These are phyloP conservation scores for Heliconius cydno DNA, from an alignment of 2,888 invertebrate genomes.

Conservation along the genomic window DNA sequence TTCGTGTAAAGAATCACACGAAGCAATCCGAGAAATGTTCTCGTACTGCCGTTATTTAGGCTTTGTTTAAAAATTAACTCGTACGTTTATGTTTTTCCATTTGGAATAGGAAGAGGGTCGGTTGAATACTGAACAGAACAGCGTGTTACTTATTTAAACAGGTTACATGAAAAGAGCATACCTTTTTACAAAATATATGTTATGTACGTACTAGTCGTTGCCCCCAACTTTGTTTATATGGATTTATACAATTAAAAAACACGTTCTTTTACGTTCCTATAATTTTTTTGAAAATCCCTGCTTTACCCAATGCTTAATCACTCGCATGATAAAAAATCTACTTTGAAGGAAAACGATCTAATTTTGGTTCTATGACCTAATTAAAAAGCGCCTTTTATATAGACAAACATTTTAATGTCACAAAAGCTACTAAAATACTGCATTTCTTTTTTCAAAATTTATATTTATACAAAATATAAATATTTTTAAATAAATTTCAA, in stretches of 20 bases:
- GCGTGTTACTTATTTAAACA: slow-evolving; percentile 3
- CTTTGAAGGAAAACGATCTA: too few species aligned
- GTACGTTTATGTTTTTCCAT: slow-evolving; percentile 22
- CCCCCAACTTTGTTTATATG: background rate
- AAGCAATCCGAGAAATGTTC: slow-evolving; percentile 25
- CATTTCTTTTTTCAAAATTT: accelerated
- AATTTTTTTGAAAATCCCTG: background rate
- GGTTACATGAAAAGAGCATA: background rate
- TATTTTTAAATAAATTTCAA: too few species aligned
- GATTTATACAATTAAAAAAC: background rate
- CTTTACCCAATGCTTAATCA: background rate
- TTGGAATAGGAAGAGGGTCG: slow-evolving; percentile 16
- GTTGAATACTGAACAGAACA: slow-evolving; percentile 19
- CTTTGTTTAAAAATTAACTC: slow-evolving; percentile 29
- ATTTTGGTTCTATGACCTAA: too few species aligned
- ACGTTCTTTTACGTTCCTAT: background rate
- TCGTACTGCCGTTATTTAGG: slow-evolving; percentile 24
- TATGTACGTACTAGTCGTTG: background rate
- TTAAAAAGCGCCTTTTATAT: background rate
- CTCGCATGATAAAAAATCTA: background rate
- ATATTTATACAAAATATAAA: background rate
- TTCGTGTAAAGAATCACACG: slow-evolving; percentile 5
- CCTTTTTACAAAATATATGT: background rate
- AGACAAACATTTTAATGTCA: background rate
- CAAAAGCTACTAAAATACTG: background rate